Evolutionary conservation across 2,797 vertebrate genomes (phyloP).

Genomic region (Myotis vivesi): DNA sequence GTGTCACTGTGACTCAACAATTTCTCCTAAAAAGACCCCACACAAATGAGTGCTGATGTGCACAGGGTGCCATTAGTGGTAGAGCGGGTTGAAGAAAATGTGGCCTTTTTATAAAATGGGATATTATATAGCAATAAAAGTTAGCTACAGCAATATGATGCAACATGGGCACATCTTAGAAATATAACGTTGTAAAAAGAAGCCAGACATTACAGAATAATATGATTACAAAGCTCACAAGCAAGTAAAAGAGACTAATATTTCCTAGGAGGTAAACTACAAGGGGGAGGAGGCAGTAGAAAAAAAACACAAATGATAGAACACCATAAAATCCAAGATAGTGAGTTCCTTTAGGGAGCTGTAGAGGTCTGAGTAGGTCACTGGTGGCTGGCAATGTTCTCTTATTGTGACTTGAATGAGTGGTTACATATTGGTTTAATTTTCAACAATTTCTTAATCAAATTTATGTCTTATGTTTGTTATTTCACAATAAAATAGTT

Average conservation of each 20-base stretch:
- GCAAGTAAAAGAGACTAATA: neutral
- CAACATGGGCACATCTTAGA: neutral
- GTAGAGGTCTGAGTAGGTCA: neutral
- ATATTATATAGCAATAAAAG: neutral
- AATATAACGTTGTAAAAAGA: neutral
- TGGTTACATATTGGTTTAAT: neutral
- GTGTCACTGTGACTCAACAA: neutral
- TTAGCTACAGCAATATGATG: neutral
- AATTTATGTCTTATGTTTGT: neutral
- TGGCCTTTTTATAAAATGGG: neutral
- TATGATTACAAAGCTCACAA: neutral
- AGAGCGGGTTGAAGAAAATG: neutral
- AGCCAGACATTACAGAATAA: neutral
- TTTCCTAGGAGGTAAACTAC: neutral
- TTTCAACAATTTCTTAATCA: neutral
- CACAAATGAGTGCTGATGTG: neutral
- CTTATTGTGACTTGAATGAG: neutral
- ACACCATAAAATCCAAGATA: neutral
- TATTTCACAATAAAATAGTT: neutral
- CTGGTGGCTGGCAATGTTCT: neutral
- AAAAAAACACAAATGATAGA: neutral
- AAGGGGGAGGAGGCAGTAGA: neutral
- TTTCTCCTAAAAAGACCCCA: neutral
- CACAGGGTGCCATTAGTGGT: neutral
- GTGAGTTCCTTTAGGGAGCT: neutral